Conservation (phyloP, 2,888 invertebrate genomes). For the Proisotoma minuta region DNA sequence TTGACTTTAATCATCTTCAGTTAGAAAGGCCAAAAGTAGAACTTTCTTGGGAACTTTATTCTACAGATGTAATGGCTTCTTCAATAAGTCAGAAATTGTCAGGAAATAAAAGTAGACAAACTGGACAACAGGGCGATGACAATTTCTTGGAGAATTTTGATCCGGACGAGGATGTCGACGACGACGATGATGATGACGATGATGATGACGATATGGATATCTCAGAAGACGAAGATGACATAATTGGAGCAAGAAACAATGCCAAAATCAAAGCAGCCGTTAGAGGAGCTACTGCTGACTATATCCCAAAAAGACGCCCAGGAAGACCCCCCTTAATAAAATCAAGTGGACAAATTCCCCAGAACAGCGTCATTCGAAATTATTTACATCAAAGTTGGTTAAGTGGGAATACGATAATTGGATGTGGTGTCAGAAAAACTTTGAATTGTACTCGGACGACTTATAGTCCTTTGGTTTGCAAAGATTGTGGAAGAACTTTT, state of each 20-base stretch:
- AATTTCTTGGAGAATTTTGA: too few species aligned
- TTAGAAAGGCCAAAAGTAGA: neutral
- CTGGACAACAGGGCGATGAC: too few species aligned
- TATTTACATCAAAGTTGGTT: neutral
- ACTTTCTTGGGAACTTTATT: too few species aligned
- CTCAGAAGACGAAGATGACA: neutral
- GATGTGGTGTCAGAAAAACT: neutral
- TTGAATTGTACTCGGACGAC: neutral
- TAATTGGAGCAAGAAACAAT: neutral
- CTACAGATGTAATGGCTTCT: too few species aligned
- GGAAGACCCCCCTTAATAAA: too few species aligned
- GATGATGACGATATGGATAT: neutral
- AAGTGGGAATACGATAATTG: neutral
- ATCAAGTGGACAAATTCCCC: neutral
- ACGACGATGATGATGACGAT: neutral
- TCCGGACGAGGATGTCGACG: neutral
- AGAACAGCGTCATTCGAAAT: neutral
- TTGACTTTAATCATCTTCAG: neutral
- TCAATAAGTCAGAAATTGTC: too few species aligned
- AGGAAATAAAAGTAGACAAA: too few species aligned
- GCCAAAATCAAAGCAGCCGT: neutral
- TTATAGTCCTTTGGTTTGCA: neutral
- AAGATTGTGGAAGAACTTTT: conserved; percentile 5
- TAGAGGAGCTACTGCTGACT: neutral
- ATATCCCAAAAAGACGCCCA: too few species aligned